Evolutionary conservation across 1,140 invertebrate species (phyloP), one percentile per base, ranked within the genome.

Genomic region (Aricia agestis): DNA sequence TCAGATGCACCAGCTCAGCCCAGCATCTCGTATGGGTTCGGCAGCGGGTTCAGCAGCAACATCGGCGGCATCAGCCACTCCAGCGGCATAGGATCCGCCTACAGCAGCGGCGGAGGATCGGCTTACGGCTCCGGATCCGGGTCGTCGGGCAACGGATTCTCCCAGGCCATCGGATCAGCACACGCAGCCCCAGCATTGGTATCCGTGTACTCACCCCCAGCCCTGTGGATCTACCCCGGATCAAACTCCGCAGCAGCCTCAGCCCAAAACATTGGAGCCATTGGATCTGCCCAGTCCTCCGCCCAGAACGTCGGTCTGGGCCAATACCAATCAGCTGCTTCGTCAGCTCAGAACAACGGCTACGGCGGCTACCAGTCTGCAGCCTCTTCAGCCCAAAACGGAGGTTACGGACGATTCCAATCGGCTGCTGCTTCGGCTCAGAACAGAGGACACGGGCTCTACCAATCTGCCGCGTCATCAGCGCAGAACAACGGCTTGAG

Each of bases 1-100:
- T 17, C 18, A 63, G 59, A 63, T 63, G 10, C 59, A 63, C 59
- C 17, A 63, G 10, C 59, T 63, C 59, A 63, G 10, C 59, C 59
- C 18, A 63, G 59, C 9, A 25, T 89, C 10, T 83, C 86, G 7
- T 89, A 82, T 69, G 86, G 84, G 11, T 87, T 83, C 68, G 88
- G 88, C 15, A 86, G 84, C 69, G 88, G 88, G 3, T 87, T 89
- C 70, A 85, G 82, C 78, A 89, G 82, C 74, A 83, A 90, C 72
- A 84, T 89, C 65, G 86, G 84, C 1, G 88, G 88, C 6, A 82
- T 90, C 68, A 80, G 79, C 13, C 88, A 89, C 19, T 83, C 88
- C 2, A 79, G 77, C 13, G 79, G 85, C 67, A 81, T 84, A 42
- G 85, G 86, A 9, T 72, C 81, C 25, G 81, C 86, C 11, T 89